Evolutionary conservation across 2,888 invertebrate genomes (phyloP), one percentile per base, ranked within the genome.

Genomic region (Thecocarcelia acutangulata): DNA sequence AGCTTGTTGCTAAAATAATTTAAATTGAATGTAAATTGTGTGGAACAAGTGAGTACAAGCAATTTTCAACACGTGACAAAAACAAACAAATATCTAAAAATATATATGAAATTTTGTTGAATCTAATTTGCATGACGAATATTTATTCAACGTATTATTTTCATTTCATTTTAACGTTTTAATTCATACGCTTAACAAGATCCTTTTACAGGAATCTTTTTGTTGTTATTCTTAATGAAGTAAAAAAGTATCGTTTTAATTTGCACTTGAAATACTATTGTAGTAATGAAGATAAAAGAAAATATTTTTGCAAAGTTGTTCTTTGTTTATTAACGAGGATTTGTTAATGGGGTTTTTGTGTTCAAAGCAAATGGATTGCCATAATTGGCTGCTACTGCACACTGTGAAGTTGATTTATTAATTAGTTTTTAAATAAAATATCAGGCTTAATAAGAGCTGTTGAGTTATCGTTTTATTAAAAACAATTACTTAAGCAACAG

Each of bases 141-240:
- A 6, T 24, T 2, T 42, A 33, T 50, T 66, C n/a, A 33, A 17
- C 21, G 37, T 21, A 37, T 50, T 48, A 17, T 21, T 63, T 46
- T 63, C 21, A 13, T 9, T 50, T 54, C 8, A 48, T 54, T 63
- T 63, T 52, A 63, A 46, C 8, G 48, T 54, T 63, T 63, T 61
- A 54, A 46, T 54, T n/a, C 52, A 42, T 54, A 54, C 54, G 28
- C n/a, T 69, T 63, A 63, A 54, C 61, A 33, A 73, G 44, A 44
- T 52, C 13, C 21, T 42, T 61, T 19, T 3, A n/a, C 6, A 37
- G 48, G n/a, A 59, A 50, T 15, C 19, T 17, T 40, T 12, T 44
- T 73, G 12, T 44, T 13, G 13, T 19, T 42, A 3, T 42, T 40
- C 33, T 9, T 33, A 33, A 28, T 4, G 6, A 9, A 42, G 63